Evolutionary conservation across 2,888 invertebrate species (phyloP).

Genomic region (Elegia similella): DNA sequence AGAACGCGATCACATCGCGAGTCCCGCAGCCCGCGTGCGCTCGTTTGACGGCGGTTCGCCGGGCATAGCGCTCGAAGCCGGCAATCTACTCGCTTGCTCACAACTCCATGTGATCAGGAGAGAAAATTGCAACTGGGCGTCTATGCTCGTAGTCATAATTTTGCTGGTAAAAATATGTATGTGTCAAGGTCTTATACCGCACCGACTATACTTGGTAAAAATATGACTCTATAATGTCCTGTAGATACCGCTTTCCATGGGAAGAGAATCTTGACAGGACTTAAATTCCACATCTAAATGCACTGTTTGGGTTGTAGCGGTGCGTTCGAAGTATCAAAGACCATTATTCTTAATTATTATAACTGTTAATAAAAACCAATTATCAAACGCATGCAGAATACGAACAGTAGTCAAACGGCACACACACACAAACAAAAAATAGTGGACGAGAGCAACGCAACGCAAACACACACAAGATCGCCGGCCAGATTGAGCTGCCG

Average conservation of each 20-base stretch:
- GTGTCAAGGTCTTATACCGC: too few relatives aligned
- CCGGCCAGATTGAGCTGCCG: constrained; percentile 76
- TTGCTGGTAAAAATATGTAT: too few relatives aligned
- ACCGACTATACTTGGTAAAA: too few relatives aligned
- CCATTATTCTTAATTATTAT: constrained; percentile 20
- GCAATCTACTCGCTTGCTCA: constrained; percentile 48
- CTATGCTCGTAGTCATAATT: constrained; percentile 29
- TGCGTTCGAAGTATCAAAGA: too few relatives aligned
- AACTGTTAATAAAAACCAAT: constrained; percentile 25
- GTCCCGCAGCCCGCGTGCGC: constrained; percentile 37
- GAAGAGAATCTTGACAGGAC: too few relatives aligned
- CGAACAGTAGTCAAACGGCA: constrained; percentile 63
- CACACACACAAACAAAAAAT: constrained; percentile 39
- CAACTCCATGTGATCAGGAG: constrained; percentile 46
- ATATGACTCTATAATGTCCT: too few relatives aligned
- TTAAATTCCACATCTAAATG: too few relatives aligned
- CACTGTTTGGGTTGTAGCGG: too few relatives aligned
- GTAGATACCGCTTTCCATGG: too few relatives aligned
- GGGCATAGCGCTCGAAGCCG: constrained; percentile 38
- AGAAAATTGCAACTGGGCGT: constrained; percentile 42
- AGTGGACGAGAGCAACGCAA: constrained; percentile 56
- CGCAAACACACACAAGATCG: constrained; percentile 76
- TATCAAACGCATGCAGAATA: constrained; percentile 49
- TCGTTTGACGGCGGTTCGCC: constrained; percentile 53
- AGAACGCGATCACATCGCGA: constrained; percentile 39